Base-by-base conservation (phyloP, 2,888 invertebrate genomes). In the Lacanobia oleracea region DNA sequence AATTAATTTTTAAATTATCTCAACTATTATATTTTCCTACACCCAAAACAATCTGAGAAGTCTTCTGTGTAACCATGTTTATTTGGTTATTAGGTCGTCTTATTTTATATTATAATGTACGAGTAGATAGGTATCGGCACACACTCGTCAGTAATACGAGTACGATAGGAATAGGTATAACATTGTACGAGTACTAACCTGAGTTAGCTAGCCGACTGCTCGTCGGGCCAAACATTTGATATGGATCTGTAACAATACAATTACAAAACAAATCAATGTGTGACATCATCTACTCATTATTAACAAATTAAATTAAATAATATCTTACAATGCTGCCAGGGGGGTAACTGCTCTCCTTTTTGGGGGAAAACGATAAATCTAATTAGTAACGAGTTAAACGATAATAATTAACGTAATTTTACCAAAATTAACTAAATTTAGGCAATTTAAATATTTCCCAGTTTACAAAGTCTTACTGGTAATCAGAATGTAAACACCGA, bases 161-260 rank as follows among this genome's bases (percentile, higher is more conserved):
- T 43, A 43, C 2, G 7, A 8, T 10, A 43, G 8, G 16, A 18
- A 48, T 2, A n/a, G n/a, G n/a, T n/a, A 10, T 33, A 18, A 33
- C 56, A 57, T 45, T 37, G 27, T 50, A 67, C 40, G 9, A 53
- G 27, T 50, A 67, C 40, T 10, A 53, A 79, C 98, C 98, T 97
- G 99, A 99, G 95, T 98, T 99, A 70, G 99, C 99, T 92, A 99
- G 97, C 91, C 99, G 97, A 97, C 99, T 99, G 97, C 99, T 99
- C 81, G 99, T 99, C 78, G 99, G 98, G 79, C 99, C 99, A 95
- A 99, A 99, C 98, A 99, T 98, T 97, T 99, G 99, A 97, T 99
- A 99, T 93, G 99, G 99, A 98, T 99, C 99, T 99, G 97, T 72
- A 97, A 97, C 90, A 91, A 93, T 33, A 97, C 89, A 91, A 93